Evolutionary conservation across 1,140 invertebrate genomes (phyloP), one percentile per base, ranked within the genome.

Genomic region (Ips nitidus): DNA sequence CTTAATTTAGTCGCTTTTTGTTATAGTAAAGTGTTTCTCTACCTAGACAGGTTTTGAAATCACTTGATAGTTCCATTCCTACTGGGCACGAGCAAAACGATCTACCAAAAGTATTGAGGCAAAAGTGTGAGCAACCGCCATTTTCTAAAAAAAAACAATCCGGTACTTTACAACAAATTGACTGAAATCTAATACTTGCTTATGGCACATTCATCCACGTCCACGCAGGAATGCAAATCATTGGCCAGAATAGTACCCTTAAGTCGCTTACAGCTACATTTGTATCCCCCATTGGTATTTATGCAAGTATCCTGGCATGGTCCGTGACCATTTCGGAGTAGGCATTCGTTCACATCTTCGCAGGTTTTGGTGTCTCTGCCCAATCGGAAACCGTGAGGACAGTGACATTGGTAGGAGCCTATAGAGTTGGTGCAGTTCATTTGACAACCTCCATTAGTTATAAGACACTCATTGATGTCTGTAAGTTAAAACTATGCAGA

Each of bases 261-360:
- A 3, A 86, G 87, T 78, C 87, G 87, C 7, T 55, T 53, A 65
- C 76, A 78, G 36, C 50, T 52, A 63, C 76, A 78, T 6, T 62
- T 55, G 62, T 76, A 78, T 4, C 41, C 43, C 4, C 77, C 77
- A 41, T 63, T 50, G 38, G 84, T 84, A 80, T 92, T 91, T 60
- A 80, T 78, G 77, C 91, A 93, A 39, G 78, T 80, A 59, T 86
- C 87, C 75, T 90, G 86, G 76, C 88, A 90, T 36, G 88, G 87
- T 2, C 89, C 89, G 70, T 88, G 88, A 2, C 88, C 90, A 76
- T 91, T 91, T 43, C 87, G 85, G 62, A 84, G 82, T 72, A 80
- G 73, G 75, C 94, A 95, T 81, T 95, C 93, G 81, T 95, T 89
- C 69, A 94, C 86, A 80, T 95, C 90, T 80, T 84, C 83, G 76